Base-by-base conservation (phyloP, 2,888 invertebrate genomes). In the Drosophila histrio region DNA sequence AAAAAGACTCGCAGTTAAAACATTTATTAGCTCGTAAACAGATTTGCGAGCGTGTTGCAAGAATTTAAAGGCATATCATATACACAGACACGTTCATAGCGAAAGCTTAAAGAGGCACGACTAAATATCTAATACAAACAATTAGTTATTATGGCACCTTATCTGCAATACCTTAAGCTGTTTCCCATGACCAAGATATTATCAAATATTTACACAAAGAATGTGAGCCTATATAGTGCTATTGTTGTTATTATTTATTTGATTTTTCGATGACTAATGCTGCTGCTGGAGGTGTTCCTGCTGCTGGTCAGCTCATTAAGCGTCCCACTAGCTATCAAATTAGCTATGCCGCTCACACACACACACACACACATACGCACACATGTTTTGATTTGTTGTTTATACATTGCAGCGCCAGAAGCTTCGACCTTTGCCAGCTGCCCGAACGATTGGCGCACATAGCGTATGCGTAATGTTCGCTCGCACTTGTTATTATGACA, bases 1-100 rank as follows among this genome's bases (percentile, higher is more conserved):
- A 43, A 32, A 57, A 32, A 44, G 62, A 73, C 84, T 64, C 49
- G 82, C 76, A 86, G 66, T 63, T 79, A 59, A 79, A 67, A 76
- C 47, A 72, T 86, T 86, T 82, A 86, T 86, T 79, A 61, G 83
- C 58, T 67, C 67, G 70, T 63, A 53, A 86, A 86, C 52, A 72
- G 58, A 65, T 72, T 85, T 82, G 64, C 36, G 72, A 72, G 38
- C 21, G 56, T 62, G 46, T 62, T 68, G 63, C 56, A 17, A 39
- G 56, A 54, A 53, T 53, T 52, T 11, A 32, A 28, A 38, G 22
- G 52, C 26, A 17, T 17, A n/a, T 15, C 44, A 15, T 1, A 44
- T 26, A 44, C 44, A 15, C 4, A 44, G 26, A 44, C 44, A 26
- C 8, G 24, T 17, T 11, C 4, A n/a, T 11, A 8, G 9, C 11